Evolutionary conservation across 2,888 invertebrate genomes (phyloP).

Genomic region (Drosophila infuscata): DNA sequence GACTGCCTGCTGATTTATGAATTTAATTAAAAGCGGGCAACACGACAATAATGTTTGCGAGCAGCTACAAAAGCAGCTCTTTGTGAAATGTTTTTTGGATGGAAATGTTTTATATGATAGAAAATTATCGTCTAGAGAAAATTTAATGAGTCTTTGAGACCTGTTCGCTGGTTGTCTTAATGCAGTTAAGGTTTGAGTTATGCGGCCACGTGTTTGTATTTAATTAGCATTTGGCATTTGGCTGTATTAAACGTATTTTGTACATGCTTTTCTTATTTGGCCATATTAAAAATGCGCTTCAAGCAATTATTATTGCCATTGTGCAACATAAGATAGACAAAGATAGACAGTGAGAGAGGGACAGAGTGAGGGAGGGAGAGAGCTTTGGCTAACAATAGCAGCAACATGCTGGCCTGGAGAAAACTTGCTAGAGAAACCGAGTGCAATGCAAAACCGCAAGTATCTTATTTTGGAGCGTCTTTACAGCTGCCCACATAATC

Average conservation of each 20-base stretch:
- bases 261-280: constrained; percentile 60
- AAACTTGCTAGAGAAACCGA: constrained; percentile 52
- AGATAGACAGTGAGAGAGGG: background rate
- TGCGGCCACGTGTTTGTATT: constrained; percentile 78
- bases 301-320: constrained; percentile 77
- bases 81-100: constrained; percentile 35
- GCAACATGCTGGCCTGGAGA: constrained; percentile 21
- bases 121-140: constrained; percentile 31
- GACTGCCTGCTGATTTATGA: constrained; percentile 70
- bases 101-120: constrained; percentile 68
- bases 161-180: constrained; percentile 11
- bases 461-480: constrained; percentile 70
- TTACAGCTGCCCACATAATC: constrained; percentile 71
- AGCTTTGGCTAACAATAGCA: constrained; percentile 41
- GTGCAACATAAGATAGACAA: constrained; percentile 53
- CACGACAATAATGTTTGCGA: constrained; percentile 59
- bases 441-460: constrained; percentile 57
- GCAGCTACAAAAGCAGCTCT: constrained; percentile 39
- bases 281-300: constrained; percentile 77
- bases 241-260: constrained; percentile 21
- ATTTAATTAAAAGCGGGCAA: constrained; percentile 77
- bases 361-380: background rate
- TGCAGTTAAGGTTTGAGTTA: constrained; percentile 67
- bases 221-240: constrained; percentile 63
- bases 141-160: constrained; percentile 15